These are phyloP conservation scores for Dolichopus griseipennis DNA, from an alignment of 2,888 invertebrate species.

Conservation along the genomic window DNA sequence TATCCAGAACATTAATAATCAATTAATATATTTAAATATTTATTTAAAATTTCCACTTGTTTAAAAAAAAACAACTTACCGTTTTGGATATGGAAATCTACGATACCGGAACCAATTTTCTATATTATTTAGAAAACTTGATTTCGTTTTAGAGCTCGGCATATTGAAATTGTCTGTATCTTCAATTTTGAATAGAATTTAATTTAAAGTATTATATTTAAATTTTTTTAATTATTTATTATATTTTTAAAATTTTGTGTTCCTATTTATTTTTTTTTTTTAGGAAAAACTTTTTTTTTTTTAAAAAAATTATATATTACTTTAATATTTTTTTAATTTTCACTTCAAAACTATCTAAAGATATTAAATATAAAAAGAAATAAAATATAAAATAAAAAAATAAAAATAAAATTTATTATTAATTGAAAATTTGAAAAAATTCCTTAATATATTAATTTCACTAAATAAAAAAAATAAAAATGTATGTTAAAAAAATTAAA, in stretches of 20 bases:
- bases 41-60: too few relatives aligned
- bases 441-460: neutral
- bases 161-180: slow-evolving; percentile 17
- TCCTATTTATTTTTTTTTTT: neutral
- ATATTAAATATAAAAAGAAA: neutral
- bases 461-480: neutral
- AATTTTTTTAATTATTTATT: neutral
- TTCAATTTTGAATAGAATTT: slow-evolving; percentile 12
- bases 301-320: too few relatives aligned
- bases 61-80: slow-evolving; percentile 30
- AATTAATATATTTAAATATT: too few relatives aligned
- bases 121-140: slow-evolving; percentile 32
- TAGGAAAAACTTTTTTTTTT: too few relatives aligned
- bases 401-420: neutral
- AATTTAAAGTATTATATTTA: slow-evolving; percentile 10
- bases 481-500: too few relatives aligned
- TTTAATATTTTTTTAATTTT: too few relatives aligned
- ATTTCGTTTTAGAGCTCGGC: slow-evolving; percentile 11
- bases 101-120: slow-evolving; percentile 40
- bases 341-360: too few relatives aligned
- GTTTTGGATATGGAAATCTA: slow-evolving; percentile 42
- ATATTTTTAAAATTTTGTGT: neutral
- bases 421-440: neutral
- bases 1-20: too few relatives aligned
- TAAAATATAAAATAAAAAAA: neutral